Evolutionary conservation across 2,797 vertebrate genomes (phyloP).

Genomic region (Notolepis coatsorum): DNA sequence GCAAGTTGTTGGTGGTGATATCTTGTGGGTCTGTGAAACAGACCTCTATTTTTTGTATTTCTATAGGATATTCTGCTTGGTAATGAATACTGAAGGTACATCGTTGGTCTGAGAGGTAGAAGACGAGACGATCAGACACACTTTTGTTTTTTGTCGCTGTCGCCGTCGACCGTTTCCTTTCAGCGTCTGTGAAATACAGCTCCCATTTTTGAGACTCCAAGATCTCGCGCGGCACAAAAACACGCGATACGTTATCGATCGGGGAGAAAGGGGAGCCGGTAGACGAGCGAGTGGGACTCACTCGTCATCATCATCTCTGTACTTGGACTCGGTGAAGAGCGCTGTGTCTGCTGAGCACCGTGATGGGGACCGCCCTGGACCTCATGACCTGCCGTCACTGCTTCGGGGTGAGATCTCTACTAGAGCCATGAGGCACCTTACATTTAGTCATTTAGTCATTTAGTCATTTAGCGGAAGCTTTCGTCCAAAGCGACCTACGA

Average conservation of each 20-base stretch:
- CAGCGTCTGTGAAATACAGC: too few species aligned
- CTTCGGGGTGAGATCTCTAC: conserved; percentile 80
- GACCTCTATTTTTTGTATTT: conserved; percentile 4
- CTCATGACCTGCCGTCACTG: conserved; percentile 73
- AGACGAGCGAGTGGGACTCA: too few species aligned
- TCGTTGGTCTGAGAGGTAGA: conserved; percentile 8
- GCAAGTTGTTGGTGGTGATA: not conserved
- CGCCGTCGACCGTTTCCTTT: too few species aligned
- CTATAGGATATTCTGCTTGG: too few species aligned
- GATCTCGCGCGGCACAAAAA: too few species aligned
- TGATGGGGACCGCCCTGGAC: conserved; percentile 72
- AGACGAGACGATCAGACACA: conserved; percentile 1
- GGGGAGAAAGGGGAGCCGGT: too few species aligned
- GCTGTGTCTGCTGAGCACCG: not conserved
- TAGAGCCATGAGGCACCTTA: not conserved
- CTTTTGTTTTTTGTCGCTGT: too few species aligned
- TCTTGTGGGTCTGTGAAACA: not conserved
- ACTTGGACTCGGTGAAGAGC: conserved; percentile 1
- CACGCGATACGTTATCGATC: too few species aligned
- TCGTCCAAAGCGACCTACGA: too few species aligned
- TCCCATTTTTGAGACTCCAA: too few species aligned
- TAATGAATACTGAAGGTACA: conserved; percentile 16
- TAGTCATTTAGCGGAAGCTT: conserved; percentile 15
- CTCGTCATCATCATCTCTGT: too few species aligned
- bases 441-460: conserved; percentile 1